A percentile compares a stretch with the other conserved stretches of the same genome.
Conservation (phyloP, 2,888 invertebrate genomes). For the Amphiduros pacificus region DNA sequence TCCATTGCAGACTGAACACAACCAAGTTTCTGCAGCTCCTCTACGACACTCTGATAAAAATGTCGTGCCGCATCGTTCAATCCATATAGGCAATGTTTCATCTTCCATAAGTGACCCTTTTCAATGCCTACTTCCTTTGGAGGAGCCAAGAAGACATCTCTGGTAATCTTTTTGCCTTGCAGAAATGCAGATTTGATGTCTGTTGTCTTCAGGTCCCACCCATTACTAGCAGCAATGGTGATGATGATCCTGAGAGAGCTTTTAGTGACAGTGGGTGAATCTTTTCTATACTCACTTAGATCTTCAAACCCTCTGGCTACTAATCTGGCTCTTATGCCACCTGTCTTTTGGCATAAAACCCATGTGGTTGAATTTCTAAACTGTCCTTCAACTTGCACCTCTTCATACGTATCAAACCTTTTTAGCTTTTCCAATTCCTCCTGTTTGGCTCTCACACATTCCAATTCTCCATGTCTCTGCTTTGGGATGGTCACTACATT, state of each 20-base stretch:
- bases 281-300: slow-evolving; percentile 6
- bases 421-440: background rate
- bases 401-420: background rate
- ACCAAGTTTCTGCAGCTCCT: slow-evolving; percentile 27
- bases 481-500: background rate
- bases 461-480: background rate
- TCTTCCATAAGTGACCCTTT: slow-evolving; percentile 25
- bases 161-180: slow-evolving; percentile 26
- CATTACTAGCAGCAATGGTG: slow-evolving; percentile 21
- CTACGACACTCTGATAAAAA: slow-evolving; percentile 30
- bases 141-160: slow-evolving; percentile 27
- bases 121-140: slow-evolving; percentile 24
- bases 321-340: slow-evolving; percentile 22
- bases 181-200: slow-evolving; percentile 35
- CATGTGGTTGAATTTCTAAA: background rate
- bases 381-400: background rate
- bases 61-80: slow-evolving; percentile 31
- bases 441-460: background rate
- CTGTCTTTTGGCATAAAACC: slow-evolving; percentile 18
- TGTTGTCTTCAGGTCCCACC: slow-evolving; percentile 31
- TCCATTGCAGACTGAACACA: slow-evolving; percentile 28
- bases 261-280: slow-evolving; percentile 27
- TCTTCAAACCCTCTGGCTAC: slow-evolving; percentile 31
- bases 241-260: slow-evolving; percentile 24
- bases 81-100: slow-evolving; percentile 30